A percentile compares a stretch with the other conserved stretches of the same genome.
These are phyloP conservation scores for Apolygus lucorum DNA, from an alignment of 1,140 invertebrate species.

Conservation along the genomic window DNA sequence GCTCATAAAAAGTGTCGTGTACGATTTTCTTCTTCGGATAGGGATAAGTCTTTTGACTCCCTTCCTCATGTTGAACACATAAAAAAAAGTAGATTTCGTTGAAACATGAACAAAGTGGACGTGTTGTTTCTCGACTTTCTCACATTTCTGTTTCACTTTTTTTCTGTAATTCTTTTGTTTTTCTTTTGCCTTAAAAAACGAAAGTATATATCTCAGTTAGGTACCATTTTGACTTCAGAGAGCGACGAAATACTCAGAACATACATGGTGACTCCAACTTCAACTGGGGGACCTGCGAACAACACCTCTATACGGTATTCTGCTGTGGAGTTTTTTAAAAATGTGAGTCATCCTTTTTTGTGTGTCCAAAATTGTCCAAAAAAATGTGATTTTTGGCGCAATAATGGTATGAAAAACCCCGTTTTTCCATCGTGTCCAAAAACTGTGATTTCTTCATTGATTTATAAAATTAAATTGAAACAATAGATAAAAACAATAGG, in stretches of 20 bases:
- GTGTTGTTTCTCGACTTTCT: not conserved
- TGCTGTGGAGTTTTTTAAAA: not conserved
- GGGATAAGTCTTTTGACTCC: not conserved
- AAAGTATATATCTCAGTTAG: slow-evolving; percentile 18
- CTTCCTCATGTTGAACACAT: not conserved
- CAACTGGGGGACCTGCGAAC: slow-evolving; percentile 88
- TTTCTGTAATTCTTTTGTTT: not conserved
- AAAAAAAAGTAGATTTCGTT: not conserved
- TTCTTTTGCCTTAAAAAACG: slow-evolving; percentile 11
- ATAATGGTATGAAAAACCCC: too few species aligned
- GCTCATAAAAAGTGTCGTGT: slow-evolving; percentile 1
- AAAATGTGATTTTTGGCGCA: too few species aligned
- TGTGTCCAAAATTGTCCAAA: too few species aligned
- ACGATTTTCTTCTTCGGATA: not conserved
- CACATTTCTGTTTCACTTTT: not conserved
- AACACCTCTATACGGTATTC: slow-evolving; percentile 26
- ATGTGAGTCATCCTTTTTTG: slow-evolving; percentile 8
- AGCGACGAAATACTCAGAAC: slow-evolving; percentile 97
- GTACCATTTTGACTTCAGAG: slow-evolving; percentile 97
- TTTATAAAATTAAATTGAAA: too few species aligned
- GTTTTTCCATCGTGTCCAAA: too few species aligned
- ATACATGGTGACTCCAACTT: slow-evolving; percentile 95
- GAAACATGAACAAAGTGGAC: not conserved
- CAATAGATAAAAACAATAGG: too few species aligned
- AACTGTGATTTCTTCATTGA: too few species aligned